Evolutionary conservation across 2,113 vertebrate species (phyloP), one percentile per base, ranked within the genome.

Genomic region (Tragelaphus scriptus): DNA sequence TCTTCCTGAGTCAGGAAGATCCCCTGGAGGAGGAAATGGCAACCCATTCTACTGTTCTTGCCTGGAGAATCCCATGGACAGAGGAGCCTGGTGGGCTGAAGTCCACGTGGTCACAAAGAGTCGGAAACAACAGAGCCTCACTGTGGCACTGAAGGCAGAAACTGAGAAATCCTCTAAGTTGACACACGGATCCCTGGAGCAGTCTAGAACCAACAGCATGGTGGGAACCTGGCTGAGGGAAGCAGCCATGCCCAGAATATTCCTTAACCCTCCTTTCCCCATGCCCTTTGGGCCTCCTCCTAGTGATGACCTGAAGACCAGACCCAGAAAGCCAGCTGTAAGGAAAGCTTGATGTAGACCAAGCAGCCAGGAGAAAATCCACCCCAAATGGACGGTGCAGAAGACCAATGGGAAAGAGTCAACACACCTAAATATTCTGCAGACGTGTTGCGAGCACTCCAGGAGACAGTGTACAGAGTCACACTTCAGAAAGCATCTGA

Each of bases 161-260:
- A 3, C 1, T 3, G 0, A 12, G 7, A 28, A 58, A 36, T 0
- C 7, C 8, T 51, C 5, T 26, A 2, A 5, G 10, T 25, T 3
- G 58, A 13, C 5, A 36, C 23, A n/a, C 12, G 3, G 28, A 88
- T 3, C 47, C 47, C 28, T 3, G 14, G 3, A 16, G 23, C 25
- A 32, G 7, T 30, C 63, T 13, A 56, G 51, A 68, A 25, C 1
- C 6, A 12, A 17, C 2, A 14, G 2, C 9, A 0, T 5, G 19
- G 26, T 5, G 61, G 16, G 21, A 16, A 0, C 25, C 1, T 14
- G 2, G 3, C 2, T 1, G 7, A 40, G 19, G 7, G 36, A 6
- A 59, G 21, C 1, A 63, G 25, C 3, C 47, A 16, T 5, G 23
- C 17, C 17, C 44, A 16, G 6, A 28, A 21, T 28, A 4, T 3